phyloP scores from a whole-genome alignment of 1,140 invertebrate species.

The Rhynchophorus ferrugineus region DNA sequence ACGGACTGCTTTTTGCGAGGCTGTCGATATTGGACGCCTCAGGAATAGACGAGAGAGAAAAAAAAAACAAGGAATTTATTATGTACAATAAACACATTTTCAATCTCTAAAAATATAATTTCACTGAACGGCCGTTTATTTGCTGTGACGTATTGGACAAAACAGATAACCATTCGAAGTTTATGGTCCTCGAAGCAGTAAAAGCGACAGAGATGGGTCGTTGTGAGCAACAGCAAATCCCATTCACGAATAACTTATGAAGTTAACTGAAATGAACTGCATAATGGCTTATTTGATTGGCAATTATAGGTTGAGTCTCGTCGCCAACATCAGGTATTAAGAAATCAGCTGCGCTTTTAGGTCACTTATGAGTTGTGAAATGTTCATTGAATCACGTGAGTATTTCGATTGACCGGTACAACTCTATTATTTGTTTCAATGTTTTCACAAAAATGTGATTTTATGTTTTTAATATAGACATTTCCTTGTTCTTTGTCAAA shows the following conservation, averaged over 20 bases:
- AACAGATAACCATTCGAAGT: not conserved
- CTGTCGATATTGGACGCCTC: too few species aligned
- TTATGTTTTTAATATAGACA: too few species aligned
- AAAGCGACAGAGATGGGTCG: conserved; percentile 3
- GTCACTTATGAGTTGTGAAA: not conserved
- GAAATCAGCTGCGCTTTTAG: not conserved
- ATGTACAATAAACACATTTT: too few species aligned
- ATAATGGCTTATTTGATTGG: conserved; percentile 3
- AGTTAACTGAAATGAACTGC: conserved; percentile 4
- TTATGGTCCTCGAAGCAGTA: not conserved
- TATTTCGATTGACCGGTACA: too few species aligned
- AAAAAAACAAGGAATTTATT: too few species aligned
- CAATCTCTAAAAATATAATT: too few species aligned
- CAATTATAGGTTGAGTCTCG: not conserved
- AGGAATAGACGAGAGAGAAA: too few species aligned
- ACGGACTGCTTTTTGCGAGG: too few species aligned
- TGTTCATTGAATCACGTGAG: not conserved
- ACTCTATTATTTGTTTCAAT: too few species aligned
- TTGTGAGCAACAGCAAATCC: not conserved
- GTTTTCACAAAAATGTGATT: too few species aligned
- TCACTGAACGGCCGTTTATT: conserved; percentile 1
- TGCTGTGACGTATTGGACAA: conserved; percentile 2
- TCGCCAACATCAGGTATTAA: not conserved
- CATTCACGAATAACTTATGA: conserved; percentile 6
- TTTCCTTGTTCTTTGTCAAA: too few species aligned